Evolutionary conservation across 2,113 vertebrate species (phyloP).

Genomic region (Aptenodytes forsteri): DNA sequence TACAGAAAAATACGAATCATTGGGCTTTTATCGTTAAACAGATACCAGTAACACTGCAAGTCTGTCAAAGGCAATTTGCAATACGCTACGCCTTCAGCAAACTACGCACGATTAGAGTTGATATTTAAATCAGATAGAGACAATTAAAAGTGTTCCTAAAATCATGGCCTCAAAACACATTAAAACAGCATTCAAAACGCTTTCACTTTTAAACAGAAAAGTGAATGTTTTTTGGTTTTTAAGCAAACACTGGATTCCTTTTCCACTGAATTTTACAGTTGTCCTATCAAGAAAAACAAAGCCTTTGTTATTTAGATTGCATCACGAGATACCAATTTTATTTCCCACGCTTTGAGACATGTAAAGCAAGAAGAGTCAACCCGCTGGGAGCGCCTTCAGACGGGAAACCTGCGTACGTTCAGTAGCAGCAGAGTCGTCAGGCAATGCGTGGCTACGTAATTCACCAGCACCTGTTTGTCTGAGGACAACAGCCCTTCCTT

Average conservation of each 20-base stretch:
- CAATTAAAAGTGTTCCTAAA: neutral
- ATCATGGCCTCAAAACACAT: neutral
- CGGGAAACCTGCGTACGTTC: neutral
- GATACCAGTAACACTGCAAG: rapidly evolving
- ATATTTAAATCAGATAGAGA: neutral
- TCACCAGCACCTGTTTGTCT: rapidly evolving
- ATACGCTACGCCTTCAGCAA: neutral
- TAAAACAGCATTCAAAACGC: neutral
- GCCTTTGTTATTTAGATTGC: neutral
- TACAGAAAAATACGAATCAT: neutral
- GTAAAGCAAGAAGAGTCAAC: rapidly evolving
- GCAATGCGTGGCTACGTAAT: rapidly evolving
- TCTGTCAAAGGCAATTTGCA: neutral
- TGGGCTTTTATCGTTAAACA: neutral
- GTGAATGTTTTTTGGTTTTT: neutral
- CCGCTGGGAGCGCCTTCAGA: rapidly evolving
- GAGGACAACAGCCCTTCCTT: neutral
- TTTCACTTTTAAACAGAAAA: rapidly evolving
- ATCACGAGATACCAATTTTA: neutral
- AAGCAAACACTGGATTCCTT: neutral
- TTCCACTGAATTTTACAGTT: rapidly evolving
- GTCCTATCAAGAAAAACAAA: neutral
- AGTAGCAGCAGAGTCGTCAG: no score
- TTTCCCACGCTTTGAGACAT: rapidly evolving
- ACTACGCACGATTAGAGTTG: neutral